phyloP scores from a whole-genome alignment of 2,113 vertebrate species.

The Notothenia coriiceps region DNA sequence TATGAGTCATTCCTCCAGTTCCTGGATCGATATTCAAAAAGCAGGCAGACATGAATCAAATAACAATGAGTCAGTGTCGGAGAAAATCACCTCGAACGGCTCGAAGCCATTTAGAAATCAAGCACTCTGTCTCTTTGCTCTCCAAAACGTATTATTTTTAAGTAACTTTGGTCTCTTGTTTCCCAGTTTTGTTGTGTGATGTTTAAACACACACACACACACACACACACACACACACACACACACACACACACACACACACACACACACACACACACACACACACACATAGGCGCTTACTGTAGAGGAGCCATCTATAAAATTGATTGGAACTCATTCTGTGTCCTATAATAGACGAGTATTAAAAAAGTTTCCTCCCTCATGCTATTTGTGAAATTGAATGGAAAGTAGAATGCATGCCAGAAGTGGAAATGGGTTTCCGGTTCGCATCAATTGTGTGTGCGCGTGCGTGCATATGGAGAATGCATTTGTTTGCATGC shows the following conservation, averaged over 20 bases:
- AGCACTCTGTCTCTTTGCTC: conserved; percentile 30
- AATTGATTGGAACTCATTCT: conserved; percentile 67
- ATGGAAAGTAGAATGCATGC: conserved; percentile 64
- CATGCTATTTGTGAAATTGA: conserved; percentile 71
- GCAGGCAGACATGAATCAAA: conserved; percentile 78
- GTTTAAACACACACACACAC: conserved; percentile 9
- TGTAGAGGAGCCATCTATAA: conserved; percentile 51
- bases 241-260: not conserved
- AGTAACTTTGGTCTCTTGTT: conserved; percentile 28
- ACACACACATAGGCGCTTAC: conserved; percentile 11
- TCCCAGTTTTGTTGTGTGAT: conserved; percentile 9
- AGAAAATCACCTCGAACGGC: conserved; percentile 62
- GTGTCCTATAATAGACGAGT: conserved; percentile 65
- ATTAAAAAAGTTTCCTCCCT: conserved; percentile 65
- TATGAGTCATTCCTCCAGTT: conserved; percentile 72
- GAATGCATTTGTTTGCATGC: conserved; percentile 39
- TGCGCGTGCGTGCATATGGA: conserved; percentile 13
- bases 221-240: conserved; percentile 8
- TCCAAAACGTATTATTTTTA: conserved; percentile 26
- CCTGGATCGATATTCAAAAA: conserved; percentile 77
- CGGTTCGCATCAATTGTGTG: conserved; percentile 26
- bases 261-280: conserved; percentile 13
- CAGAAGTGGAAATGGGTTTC: conserved; percentile 61
- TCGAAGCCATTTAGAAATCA: conserved; percentile 74
- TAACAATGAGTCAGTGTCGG: conserved; percentile 75